Evolutionary conservation across 2,113 vertebrate species (phyloP).

Genomic region (Neodontobutis hainanensis): DNA sequence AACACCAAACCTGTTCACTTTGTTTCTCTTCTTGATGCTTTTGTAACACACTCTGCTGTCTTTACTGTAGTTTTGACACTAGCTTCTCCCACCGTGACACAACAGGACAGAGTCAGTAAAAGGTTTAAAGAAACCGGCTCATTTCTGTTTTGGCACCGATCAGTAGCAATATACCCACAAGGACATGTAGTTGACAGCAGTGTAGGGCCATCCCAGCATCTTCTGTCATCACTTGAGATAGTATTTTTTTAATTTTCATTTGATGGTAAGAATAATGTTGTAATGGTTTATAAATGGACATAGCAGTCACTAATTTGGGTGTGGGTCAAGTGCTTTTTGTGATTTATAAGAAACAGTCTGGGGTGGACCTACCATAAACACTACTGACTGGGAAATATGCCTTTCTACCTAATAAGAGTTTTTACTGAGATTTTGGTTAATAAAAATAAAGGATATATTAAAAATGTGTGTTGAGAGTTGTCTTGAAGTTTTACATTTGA

Average conservation of each 20-base stretch:
- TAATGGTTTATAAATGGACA: slow-evolving; percentile 17
- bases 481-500: not conserved
- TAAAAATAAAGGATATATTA: slow-evolving; percentile 77
- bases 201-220: slow-evolving; percentile 15
- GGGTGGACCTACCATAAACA: slow-evolving; percentile 54
- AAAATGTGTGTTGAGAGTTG: slow-evolving; percentile 39
- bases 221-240: slow-evolving; percentile 15
- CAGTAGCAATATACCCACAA: slow-evolving; percentile 28
- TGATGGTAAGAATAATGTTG: slow-evolving; percentile 5
- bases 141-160: slow-evolving; percentile 18
- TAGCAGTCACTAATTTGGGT: slow-evolving; percentile 1
- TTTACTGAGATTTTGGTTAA: slow-evolving; percentile 78
- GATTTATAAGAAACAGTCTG: slow-evolving; percentile 24
- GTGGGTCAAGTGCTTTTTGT: not conserved
- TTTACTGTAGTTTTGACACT: slow-evolving; percentile 44
- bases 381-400: slow-evolving; percentile 77
- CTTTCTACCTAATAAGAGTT: slow-evolving; percentile 74
- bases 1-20: slow-evolving; percentile 45
- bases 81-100: slow-evolving; percentile 12
- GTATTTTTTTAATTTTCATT: not conserved
- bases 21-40: slow-evolving; percentile 46
- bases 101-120: slow-evolving; percentile 3
- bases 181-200: slow-evolving; percentile 16
- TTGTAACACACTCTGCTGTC: slow-evolving; percentile 58
- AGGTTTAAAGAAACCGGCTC: not conserved